phyloP scores from a whole-genome alignment of 2,888 invertebrate species.

The Pyrgus malvae region DNA sequence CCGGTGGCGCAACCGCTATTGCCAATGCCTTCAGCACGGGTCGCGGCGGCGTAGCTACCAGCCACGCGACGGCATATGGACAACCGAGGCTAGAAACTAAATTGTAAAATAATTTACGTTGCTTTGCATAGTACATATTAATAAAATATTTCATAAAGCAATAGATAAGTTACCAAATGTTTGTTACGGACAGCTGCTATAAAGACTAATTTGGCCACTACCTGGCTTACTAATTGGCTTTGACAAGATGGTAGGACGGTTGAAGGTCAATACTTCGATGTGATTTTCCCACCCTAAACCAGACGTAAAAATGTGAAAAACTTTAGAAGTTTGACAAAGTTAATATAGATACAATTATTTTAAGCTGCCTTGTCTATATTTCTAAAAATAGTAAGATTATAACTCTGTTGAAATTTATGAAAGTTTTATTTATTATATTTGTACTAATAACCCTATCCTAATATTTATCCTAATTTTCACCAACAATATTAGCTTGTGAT shows the following conservation, averaged over 20 bases:
- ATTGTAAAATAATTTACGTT: constrained; percentile 2
- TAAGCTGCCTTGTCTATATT: constrained; percentile 4
- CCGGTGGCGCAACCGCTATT: constrained; percentile 85
- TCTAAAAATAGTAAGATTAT: constrained; percentile 9
- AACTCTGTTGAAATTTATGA: constrained; percentile 1
- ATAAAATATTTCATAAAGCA: constrained; percentile 4
- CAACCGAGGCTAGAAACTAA: constrained; percentile 72
- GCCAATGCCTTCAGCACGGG: constrained; percentile 88
- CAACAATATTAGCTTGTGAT: too few relatives aligned
- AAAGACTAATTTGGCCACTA: too few relatives aligned
- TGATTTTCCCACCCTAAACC: constrained; percentile 12
- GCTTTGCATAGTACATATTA: not conserved
- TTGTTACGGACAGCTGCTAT: not conserved
- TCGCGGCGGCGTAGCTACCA: constrained; percentile 86
- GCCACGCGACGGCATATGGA: constrained; percentile 88
- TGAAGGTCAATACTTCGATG: too few relatives aligned
- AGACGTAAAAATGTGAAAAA: not conserved
- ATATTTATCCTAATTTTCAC: too few relatives aligned
- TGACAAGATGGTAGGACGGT: too few relatives aligned
- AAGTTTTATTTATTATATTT: too few relatives aligned
- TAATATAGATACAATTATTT: not conserved
- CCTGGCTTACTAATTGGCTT: too few relatives aligned
- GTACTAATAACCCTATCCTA: too few relatives aligned
- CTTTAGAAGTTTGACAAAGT: not conserved
- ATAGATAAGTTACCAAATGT: constrained; percentile 21